phyloP scores from a whole-genome alignment of 2,113 vertebrate species.

The Dromas ardeola region DNA sequence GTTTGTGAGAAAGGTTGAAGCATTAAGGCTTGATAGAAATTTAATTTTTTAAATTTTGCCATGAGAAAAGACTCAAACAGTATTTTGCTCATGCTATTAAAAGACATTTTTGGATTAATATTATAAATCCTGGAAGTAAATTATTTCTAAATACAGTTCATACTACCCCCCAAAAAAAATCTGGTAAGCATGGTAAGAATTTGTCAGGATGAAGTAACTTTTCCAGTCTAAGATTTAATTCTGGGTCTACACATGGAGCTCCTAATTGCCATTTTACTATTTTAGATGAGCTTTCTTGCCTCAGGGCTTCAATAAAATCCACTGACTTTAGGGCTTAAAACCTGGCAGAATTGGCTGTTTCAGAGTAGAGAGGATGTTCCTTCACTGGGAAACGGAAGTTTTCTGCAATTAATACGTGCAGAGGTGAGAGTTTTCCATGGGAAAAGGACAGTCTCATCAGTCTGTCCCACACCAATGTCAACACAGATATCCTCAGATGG shows the following conservation, averaged over 20 bases:
- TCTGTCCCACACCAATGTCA: not conserved
- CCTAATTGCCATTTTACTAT: not conserved
- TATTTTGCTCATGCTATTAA: not conserved
- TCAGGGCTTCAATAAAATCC: not conserved
- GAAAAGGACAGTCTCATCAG: not conserved
- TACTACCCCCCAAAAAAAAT: not conserved
- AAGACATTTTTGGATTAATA: not conserved
- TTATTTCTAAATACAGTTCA: not conserved
- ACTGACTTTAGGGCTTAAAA: not conserved
- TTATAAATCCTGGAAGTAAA: not conserved
- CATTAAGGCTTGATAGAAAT: not conserved
- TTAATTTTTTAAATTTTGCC: not conserved
- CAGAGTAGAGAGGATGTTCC: not conserved
- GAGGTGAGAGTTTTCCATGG: not conserved
- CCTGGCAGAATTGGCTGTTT: not conserved
- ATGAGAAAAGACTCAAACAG: not conserved
- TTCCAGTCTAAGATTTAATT: not conserved
- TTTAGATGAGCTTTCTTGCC: conserved; percentile 1
- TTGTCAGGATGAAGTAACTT: not conserved
- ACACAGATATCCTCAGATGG: not conserved
- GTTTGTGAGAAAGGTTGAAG: not conserved
- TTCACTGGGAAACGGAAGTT: not conserved
- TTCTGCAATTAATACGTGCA: not conserved
- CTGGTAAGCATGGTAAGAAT: not conserved
- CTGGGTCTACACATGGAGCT: not conserved